Base-by-base conservation (phyloP, 2,113 vertebrate genomes). In the Crotalus horridus region DNA sequence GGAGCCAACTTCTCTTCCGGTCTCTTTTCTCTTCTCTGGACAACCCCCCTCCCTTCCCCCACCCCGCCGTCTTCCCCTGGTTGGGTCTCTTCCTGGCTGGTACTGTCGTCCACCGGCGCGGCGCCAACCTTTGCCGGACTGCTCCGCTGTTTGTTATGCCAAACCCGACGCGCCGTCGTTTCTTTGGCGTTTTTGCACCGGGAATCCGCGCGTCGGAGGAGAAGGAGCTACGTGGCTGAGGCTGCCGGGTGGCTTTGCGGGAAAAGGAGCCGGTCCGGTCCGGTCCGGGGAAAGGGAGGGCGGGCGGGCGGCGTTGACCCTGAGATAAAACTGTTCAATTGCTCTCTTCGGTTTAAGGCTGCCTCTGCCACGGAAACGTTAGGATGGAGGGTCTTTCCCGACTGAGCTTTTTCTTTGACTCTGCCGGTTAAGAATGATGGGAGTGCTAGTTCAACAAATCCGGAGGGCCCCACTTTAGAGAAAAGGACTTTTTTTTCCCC, bases 401-500 rank as follows among this genome's bases (percentile, higher is more conserved):
- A 39, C 69, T 39, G 33, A 33, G 17, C 3, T 2, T 8, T 39
- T 15, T 21, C 39, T 3, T 39, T 39, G 17, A 81, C 51, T 13
- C 86, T 53, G 86, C 4, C 6, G 8, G 51, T 54, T 88, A 53
- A 29, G 26, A 87, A 53, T 26, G 48, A 53, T 87, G 85, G 86
- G 86, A 88, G 53, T n/a, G 13, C 13, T 88, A 39, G 7, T 39
- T 39, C 17, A 81, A 81, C 17, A 33, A 39, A 39, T 20, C 69
- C 33, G 17, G 69, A 88, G 51, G 43, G 1, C 86, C 24, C 29
- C 13, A 13, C 2, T 87, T n/a, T 10, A 54, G 15, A 54, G 29
- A 54, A 54, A n/a, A 7, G 24, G 2, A 3, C 29, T 33, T 12
- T 5, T 15, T 0, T 17, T 2, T 1, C 6, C 1, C 26, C 61